A percentile compares a stretch with the other conserved stretches of the same genome.
phyloP scores from a whole-genome alignment of 2,888 invertebrate species.

The Eupithecia subumbrata region DNA sequence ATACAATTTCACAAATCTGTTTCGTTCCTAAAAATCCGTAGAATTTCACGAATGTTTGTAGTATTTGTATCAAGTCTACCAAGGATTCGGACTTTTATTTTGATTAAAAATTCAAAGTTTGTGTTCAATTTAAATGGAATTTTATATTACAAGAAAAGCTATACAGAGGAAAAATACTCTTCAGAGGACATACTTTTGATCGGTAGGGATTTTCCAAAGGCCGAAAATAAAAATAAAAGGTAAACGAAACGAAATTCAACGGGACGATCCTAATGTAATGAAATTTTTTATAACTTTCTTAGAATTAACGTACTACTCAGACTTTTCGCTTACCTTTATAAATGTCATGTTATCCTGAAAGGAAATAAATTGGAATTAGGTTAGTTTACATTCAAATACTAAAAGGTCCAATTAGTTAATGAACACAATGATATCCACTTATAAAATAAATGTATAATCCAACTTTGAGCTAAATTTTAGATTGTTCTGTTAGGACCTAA shows the following conservation, averaged over 20 bases:
- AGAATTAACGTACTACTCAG: conserved; percentile 11
- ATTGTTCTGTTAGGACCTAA: not conserved
- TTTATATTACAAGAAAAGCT: not conserved
- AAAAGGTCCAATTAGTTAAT: not conserved
- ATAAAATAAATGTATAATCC: not conserved
- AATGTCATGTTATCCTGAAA: conserved; percentile 88
- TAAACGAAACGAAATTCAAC: not conserved
- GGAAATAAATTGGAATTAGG: conserved; percentile 44
- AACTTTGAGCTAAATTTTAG: not conserved
- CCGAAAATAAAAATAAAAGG: conserved; percentile 6
- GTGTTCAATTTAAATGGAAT: not conserved
- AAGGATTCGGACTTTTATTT: not conserved
- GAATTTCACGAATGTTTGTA: not conserved
- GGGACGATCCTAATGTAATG: not conserved
- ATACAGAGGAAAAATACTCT: not conserved
- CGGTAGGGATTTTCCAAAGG: not conserved
- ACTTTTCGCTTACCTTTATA: conserved; percentile 84
- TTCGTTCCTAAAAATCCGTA: not conserved
- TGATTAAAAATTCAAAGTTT: not conserved
- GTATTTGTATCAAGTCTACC: not conserved
- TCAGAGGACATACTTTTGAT: not conserved
- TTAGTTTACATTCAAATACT: conserved; percentile 4
- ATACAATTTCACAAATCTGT: conserved; percentile 4
- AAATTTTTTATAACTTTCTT: conserved; percentile 20
- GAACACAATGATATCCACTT: not conserved